Percentiles rank a stretch among this genome's conserved stretches.
phyloP scores from a whole-genome alignment of 1,140 invertebrate species.

The Augochlora pura region DNA sequence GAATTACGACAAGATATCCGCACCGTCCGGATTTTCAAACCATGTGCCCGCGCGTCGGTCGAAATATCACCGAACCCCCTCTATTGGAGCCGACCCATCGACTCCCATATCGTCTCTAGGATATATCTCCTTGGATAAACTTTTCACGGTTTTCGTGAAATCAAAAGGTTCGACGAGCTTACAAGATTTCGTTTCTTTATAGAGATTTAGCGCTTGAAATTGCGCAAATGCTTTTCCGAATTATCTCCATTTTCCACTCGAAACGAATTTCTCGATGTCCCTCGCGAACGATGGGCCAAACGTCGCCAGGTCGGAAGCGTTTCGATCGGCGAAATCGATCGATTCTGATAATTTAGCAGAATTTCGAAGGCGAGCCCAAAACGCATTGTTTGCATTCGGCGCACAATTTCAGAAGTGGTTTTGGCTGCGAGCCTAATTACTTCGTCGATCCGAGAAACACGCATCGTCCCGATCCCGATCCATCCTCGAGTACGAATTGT shows the following conservation, averaged over 20 bases:
- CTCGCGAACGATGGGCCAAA: not conserved
- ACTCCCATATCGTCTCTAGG: too few relatives aligned
- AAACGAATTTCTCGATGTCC: too few relatives aligned
- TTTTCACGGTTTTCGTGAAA: too few relatives aligned
- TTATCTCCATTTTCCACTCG: too few relatives aligned
- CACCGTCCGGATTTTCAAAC: not conserved
- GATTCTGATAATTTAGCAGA: slow-evolving; percentile 36
- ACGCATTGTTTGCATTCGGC: slow-evolving; percentile 52
- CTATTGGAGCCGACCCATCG: too few relatives aligned
- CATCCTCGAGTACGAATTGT: slow-evolving; percentile 68
- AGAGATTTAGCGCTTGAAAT: too few relatives aligned
- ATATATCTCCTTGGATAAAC: too few relatives aligned
- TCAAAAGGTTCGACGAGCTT: too few relatives aligned
- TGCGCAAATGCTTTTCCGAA: too few relatives aligned
- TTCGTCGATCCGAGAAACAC: slow-evolving; percentile 66
- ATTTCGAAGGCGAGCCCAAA: slow-evolving; percentile 45
- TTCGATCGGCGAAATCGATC: not conserved
- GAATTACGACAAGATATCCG: not conserved
- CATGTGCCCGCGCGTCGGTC: not conserved
- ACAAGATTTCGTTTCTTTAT: too few relatives aligned
- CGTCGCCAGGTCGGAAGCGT: not conserved
- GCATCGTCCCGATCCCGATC: slow-evolving; percentile 57
- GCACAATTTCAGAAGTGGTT: slow-evolving; percentile 31
- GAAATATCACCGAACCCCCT: not conserved
- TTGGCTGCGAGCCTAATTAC: slow-evolving; percentile 69